Base-by-base conservation (phyloP, 2,888 invertebrate species). In the Philereme vetulata region DNA sequence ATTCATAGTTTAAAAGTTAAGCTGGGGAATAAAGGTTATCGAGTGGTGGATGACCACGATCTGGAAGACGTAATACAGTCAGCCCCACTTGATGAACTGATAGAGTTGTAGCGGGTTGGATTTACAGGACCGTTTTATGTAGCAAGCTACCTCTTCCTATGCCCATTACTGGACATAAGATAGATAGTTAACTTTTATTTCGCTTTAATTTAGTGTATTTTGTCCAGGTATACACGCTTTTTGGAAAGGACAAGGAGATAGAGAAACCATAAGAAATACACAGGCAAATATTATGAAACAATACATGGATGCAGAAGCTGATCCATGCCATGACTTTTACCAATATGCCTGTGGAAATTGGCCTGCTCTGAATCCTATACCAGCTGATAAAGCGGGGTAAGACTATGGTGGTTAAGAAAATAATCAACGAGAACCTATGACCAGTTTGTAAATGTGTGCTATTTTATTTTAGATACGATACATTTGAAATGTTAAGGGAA, bases 321-420 rank as follows among this genome's bases (percentile, higher is more conserved):
- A 96, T 78, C 97, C 97, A 0, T 97, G 97, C 77, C 92, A 94
- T 4, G 97, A 97, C 78, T 97, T 97, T 80, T 97, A 97, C 79
- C 95, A 96, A 74, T 97, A 95, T 74, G 96, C 97, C 0, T 97
- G 96, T 80, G 97, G 97, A 0, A 97, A 97, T 74, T 98, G 97
- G 97, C 94, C 95, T 38, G 94, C 94, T 52, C 92, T 95, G 45
- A 96, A 98, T 85, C 96, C 97, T 0, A 97, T 98, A 75, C 98
- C 98, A 3, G 95, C 96, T 52, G 98, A 98, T 75, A 96, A 97
- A 85, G 95, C 96, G 5, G 95, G 96, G 76, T 91, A 81, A 71
- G 72, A 44, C 45, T 42, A 42, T 6, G 34, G 7, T 5, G 8
- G 3, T 5, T 44, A 21, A 4, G 21, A 21, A 44, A 44, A 21